Evolutionary conservation across 2,113 vertebrate genomes (phyloP), one percentile per base, ranked within the genome.

Genomic region (Lycaon pictus): DNA sequence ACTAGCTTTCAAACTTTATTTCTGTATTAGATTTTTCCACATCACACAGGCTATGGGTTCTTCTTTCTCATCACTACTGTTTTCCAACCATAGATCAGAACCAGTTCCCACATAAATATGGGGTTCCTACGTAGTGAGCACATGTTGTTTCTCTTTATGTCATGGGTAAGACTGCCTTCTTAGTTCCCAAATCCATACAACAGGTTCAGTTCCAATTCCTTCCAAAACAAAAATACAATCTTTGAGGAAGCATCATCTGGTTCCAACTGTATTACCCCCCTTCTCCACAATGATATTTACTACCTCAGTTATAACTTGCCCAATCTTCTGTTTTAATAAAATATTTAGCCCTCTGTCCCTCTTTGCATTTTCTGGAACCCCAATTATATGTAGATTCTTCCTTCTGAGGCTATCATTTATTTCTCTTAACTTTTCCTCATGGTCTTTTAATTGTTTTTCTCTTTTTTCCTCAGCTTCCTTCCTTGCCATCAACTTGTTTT

Each of bases 131-230:
- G 23, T 35, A 37, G 53, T 32, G 13, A 74, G 4, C 25, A 85
- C 37, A 63, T 22, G 22, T 5, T 20, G 7, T 25, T 87, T 69
- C 55, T 20, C 29, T 16, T 74, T 17, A 37, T 2, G 5, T 25
- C 15, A 9, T 17, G 13, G 3, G 10, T 29, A 51, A 10, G 12
- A 8, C n/a, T 35, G 19, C 6, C 25, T 5, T 80, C 53, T 25
- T 7, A 37, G 62, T 29, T 53, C 15, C 51, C 9, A 32, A 53
- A 3, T 5, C 7, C 58, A 0, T 4, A 2, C 2, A 16, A 5
- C 1, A 56, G 63, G 37, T 10, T 37, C 22, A 25, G 3, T 53
- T n/a, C 51, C 23, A 10, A 5, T 79, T 69, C 2, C 23, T 19
- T 65, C 25, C 62, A 62, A 13, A 19, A 16, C 32, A 55, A 37